Conservation (phyloP, 2,113 vertebrate genomes). For the Acanthochromis polyacanthus region DNA sequence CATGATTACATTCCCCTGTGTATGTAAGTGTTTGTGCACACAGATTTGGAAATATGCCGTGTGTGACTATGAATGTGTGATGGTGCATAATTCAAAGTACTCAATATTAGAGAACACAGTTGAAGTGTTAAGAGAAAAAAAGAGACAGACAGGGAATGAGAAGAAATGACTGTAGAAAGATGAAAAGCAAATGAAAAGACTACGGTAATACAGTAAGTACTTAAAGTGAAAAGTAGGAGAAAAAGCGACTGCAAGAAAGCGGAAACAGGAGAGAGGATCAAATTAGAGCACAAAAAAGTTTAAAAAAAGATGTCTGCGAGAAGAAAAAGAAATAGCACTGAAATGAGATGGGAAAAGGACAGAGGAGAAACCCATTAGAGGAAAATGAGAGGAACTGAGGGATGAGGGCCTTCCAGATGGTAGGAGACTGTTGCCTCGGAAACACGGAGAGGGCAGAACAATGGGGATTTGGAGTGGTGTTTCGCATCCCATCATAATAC, state of each 20-base stretch:
- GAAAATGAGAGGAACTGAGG: conserved; percentile 67
- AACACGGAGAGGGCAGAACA: conserved; percentile 80
- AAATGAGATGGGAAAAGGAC: conserved; percentile 42
- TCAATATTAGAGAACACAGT: not conserved
- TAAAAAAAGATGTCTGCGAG: not conserved
- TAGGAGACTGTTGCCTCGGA: conserved; percentile 78
- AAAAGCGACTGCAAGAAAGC: not conserved
- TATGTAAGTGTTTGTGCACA: conserved; percentile 23
- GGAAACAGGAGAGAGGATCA: conserved; percentile 18
- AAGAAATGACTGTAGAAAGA: conserved; percentile 34
- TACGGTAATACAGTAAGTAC: conserved; percentile 15
- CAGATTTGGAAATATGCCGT: conserved; percentile 15
- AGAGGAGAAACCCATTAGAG: conserved; percentile 67
- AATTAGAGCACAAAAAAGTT: conserved; percentile 19
- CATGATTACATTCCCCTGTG: conserved; percentile 70
- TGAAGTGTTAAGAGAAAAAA: conserved; percentile 22
- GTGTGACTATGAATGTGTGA: conserved; percentile 16
- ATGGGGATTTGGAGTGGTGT: conserved; percentile 78
- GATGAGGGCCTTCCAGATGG: conserved; percentile 79
- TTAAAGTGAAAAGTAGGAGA: conserved; percentile 15
- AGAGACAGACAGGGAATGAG: conserved; percentile 12
- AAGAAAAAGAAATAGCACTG: conserved; percentile 23
- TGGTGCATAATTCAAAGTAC: conserved; percentile 12
- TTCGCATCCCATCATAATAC: conserved; percentile 73
- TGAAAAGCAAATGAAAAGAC: conserved; percentile 30